Conservation (phyloP, 1,140 invertebrate species). For the Leguminivora glycinivorella region DNA sequence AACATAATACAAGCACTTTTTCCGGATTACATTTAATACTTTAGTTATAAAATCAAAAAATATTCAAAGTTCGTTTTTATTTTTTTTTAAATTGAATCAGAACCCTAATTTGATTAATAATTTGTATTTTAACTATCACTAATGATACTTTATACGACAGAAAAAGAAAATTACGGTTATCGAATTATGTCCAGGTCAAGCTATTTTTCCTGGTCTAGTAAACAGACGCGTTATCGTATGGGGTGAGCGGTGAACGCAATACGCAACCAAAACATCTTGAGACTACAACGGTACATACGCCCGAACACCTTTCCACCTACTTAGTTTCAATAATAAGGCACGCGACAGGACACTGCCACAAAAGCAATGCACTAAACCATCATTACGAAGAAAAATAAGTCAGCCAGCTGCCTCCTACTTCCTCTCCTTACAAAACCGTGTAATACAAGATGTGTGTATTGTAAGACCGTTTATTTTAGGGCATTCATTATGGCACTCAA, state of each 20-base stretch:
- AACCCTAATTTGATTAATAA: too few species aligned
- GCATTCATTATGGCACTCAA: constrained; percentile 71
- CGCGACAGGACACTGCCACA: constrained; percentile 72
- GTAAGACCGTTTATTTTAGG: constrained; percentile 67
- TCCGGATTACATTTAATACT: too few species aligned
- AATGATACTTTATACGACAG: too few species aligned
- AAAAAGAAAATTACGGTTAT: too few species aligned
- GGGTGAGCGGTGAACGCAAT: constrained; percentile 25
- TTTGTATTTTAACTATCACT: too few species aligned
- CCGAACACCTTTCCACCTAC: constrained; percentile 75
- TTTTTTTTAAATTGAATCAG: too few species aligned
- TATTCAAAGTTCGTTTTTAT: too few species aligned
- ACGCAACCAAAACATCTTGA: constrained; percentile 57
- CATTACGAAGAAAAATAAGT: constrained; percentile 73
- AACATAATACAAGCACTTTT: too few species aligned
- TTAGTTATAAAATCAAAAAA: too few species aligned
- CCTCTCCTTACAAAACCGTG: constrained; percentile 70
- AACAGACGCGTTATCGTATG: neutral
- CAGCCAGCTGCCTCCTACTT: constrained; percentile 75
- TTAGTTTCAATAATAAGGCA: constrained; percentile 67
- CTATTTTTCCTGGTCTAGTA: too few species aligned
- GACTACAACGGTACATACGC: constrained; percentile 59
- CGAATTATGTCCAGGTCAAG: too few species aligned
- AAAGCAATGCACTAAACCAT: constrained; percentile 73
- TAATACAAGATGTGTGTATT: constrained; percentile 73